phyloP scores from a whole-genome alignment of 2,113 vertebrate species.

The Neodontobutis hainanensis region DNA sequence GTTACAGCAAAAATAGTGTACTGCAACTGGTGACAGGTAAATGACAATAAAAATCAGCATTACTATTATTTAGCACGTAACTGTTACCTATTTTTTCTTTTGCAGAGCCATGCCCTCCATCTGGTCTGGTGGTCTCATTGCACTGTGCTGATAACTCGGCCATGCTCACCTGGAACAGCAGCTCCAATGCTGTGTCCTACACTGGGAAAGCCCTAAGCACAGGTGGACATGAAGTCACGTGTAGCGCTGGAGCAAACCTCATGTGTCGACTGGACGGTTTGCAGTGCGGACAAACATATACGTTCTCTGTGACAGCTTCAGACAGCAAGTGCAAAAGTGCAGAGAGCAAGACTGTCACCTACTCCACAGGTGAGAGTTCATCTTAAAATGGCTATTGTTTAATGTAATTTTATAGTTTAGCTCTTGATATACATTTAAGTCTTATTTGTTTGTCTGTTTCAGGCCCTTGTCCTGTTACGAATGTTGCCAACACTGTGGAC shows the following conservation, averaged over 20 bases:
- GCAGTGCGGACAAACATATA: constrained; percentile 71
- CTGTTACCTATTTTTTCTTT: neutral
- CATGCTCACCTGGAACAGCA: constrained; percentile 68
- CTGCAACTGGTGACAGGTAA: constrained; percentile 65
- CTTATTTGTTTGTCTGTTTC: constrained; percentile 10
- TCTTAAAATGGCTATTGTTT: neutral
- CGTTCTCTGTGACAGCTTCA: constrained; percentile 66
- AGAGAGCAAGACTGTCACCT: constrained; percentile 53
- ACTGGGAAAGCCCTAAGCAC: constrained; percentile 53
- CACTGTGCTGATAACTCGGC: constrained; percentile 65
- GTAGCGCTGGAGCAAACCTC: constrained; percentile 23
- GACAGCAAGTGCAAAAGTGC: constrained; percentile 67
- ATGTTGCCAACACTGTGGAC: constrained; percentile 51
- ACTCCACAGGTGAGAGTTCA: constrained; percentile 67
- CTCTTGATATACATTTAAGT: too few relatives aligned
- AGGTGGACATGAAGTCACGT: constrained; percentile 63
- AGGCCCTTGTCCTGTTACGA: constrained; percentile 77
- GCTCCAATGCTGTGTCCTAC: constrained; percentile 67
- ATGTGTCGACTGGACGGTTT: constrained; percentile 63
- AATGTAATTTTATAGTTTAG: too few relatives aligned
- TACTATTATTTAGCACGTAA: neutral
- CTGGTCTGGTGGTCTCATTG: constrained; percentile 52
- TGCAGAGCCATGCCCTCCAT: constrained; percentile 76
- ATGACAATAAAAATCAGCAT: neutral
- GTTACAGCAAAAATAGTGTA: constrained; percentile 63